A percentile compares a stretch with the other conserved stretches of the same genome.
Evolutionary conservation across 2,113 vertebrate genomes (phyloP).

Genomic region (Macquaria australasica): DNA sequence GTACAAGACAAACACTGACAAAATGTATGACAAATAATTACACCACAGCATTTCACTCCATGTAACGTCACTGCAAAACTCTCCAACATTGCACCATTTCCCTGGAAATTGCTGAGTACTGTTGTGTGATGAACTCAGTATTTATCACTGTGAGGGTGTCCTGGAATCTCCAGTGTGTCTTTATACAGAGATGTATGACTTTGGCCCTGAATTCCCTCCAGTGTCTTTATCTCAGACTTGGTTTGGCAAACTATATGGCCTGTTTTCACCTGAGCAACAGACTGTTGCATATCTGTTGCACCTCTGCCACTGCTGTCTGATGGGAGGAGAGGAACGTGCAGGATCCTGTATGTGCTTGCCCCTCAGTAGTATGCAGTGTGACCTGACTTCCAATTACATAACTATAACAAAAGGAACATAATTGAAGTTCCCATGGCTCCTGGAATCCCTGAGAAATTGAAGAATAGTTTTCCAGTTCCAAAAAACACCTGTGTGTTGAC

Average conservation of each 20-base stretch:
- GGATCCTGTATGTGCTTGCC: background rate
- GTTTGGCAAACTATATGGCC: background rate
- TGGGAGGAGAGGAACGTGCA: background rate
- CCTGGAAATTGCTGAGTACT: background rate
- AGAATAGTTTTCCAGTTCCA: background rate
- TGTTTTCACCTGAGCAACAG: background rate
- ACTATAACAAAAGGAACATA: background rate
- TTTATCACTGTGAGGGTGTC: background rate
- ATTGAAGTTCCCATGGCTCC: background rate
- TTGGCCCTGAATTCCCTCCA: background rate
- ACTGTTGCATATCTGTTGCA: background rate
- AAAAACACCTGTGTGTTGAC: background rate
- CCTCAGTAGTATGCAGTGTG: background rate
- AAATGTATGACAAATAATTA: slow-evolving; percentile 5
- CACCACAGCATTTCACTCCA: background rate
- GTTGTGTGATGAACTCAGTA: background rate
- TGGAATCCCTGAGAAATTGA: too few relatives aligned
- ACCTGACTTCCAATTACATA: background rate
- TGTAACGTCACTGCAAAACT: background rate
- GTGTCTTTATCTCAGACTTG: slow-evolving; percentile 13
- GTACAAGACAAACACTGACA: background rate
- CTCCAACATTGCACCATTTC: slow-evolving; percentile 1
- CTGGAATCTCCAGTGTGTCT: background rate
- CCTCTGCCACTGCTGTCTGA: background rate
- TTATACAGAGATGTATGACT: background rate